A percentile compares a stretch with the other conserved stretches of the same genome.
Evolutionary conservation across 2,888 invertebrate species (phyloP).

Genomic region (Acanthosepion esculentum): DNA sequence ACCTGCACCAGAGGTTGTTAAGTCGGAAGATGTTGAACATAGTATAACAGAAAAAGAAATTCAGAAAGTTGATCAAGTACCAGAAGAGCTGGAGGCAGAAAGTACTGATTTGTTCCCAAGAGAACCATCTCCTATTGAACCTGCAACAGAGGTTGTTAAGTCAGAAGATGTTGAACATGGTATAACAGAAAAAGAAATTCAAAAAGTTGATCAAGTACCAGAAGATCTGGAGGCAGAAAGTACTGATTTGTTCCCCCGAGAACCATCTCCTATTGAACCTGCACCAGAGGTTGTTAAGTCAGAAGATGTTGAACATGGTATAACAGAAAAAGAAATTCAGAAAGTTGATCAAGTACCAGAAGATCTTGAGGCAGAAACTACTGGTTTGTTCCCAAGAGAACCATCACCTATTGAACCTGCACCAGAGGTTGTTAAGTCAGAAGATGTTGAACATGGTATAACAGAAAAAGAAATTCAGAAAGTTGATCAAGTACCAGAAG

Average conservation of each 20-base stretch:
- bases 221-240: not conserved
- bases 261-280: not conserved
- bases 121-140: not conserved
- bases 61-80: not conserved
- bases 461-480: not conserved
- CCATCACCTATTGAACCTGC: not conserved
- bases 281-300: not conserved
- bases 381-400: not conserved
- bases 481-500: constrained; percentile 39
- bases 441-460: not conserved
- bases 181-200: not conserved
- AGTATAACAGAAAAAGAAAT: not conserved
- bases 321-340: not conserved
- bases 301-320: not conserved
- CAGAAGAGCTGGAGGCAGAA: not conserved
- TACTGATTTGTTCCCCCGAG: not conserved
- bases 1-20: not conserved
- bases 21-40: not conserved
- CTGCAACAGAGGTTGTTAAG: not conserved
- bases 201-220: constrained; percentile 15
- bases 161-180: not conserved
- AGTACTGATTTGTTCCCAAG: not conserved
- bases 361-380: not conserved
- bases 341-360: not conserved
- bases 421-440: not conserved